phyloP scores from a whole-genome alignment of 2,888 invertebrate species.

The Metellina segmentata region DNA sequence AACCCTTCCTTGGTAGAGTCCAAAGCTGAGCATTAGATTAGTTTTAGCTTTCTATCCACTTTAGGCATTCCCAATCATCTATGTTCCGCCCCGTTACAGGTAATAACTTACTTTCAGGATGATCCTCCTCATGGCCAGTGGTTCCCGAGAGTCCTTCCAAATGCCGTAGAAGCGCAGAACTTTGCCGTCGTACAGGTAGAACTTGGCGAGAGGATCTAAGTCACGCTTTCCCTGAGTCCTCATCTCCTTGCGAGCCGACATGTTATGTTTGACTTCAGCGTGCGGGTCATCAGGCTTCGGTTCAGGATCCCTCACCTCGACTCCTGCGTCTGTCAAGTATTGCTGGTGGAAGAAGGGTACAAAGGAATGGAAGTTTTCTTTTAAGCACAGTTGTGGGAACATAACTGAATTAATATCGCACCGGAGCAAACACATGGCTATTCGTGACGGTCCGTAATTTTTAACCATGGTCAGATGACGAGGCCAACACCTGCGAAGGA shows the following conservation, averaged over 20 bases:
- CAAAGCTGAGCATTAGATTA: no score
- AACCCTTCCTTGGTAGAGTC: no score
- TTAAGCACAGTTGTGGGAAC: not conserved
- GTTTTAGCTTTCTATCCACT: no score
- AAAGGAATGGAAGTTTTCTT: not conserved
- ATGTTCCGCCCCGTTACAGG: no score
- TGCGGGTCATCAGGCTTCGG: slow-evolving; percentile 17
- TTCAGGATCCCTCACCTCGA: slow-evolving; percentile 39
- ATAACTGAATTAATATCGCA: not conserved
- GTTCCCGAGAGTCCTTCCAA: not conserved
- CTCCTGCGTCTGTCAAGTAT: slow-evolving; percentile 31
- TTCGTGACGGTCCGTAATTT: no score
- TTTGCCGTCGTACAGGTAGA: slow-evolving; percentile 18
- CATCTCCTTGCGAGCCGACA: not conserved
- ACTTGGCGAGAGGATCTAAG: not conserved
- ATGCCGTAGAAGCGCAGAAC: slow-evolving; percentile 53
- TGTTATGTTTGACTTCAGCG: not conserved
- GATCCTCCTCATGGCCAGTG: slow-evolving; percentile 7
- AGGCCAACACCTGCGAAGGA: no score
- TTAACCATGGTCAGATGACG: no score
- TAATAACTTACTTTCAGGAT: slow-evolving; percentile 31
- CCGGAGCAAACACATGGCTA: no score
- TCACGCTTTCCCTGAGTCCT: not conserved
- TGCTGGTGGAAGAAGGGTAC: not conserved
- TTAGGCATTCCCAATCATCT: no score